Evolutionary conservation across 2,888 invertebrate species (phyloP), one percentile per base, ranked within the genome.

Genomic region (Trimorus sp.): DNA sequence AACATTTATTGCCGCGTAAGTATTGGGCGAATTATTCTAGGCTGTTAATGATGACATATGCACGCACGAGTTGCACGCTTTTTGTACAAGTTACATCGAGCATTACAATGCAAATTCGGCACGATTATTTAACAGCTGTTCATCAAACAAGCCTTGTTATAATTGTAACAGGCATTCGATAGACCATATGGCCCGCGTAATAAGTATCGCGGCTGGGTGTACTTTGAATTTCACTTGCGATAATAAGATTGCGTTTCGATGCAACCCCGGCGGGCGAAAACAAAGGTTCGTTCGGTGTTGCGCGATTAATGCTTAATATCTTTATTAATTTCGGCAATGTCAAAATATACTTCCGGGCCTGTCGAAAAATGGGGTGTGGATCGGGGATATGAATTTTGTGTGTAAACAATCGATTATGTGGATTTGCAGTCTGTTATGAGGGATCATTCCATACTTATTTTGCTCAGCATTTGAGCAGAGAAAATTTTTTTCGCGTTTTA

Each of bases 161-260:
- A 82, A 82, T 82, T 82, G 81, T 77, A 82, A 66, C 69, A 82
- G 81, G 81, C 81, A 82, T 77, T 82, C 75, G 77, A 82, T 82
- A 82, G 73, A 82, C 81, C 81, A 82, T 82, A 82, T 82, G 81
- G 58, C 58, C 38, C 12, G 63, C 66, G 71, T 49, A 77, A 77
- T 81, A 62, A 71, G 73, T 73, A 63, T 68, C 54, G 73, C 73
- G 12, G 58, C 56, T 68, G 48, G 49, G 49, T 56, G 49, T 63
- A 73, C 66, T 81, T 71, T 76, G 70, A 65, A 58, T 81, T 73
- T 12, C 58, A 75, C 75, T 80, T 70, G 74, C 70, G 38, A 59
- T 80, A 81, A 73, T 77, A 81, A 81, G 81, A 81, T 81, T 81
- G 63, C 54, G 58, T 40, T 77, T 73, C 73, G 81, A 68, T 81